A percentile compares a stretch with the other conserved stretches of the same genome.
Conservation (phyloP, 2,797 vertebrate genomes). For the Epinephelus coioides region DNA sequence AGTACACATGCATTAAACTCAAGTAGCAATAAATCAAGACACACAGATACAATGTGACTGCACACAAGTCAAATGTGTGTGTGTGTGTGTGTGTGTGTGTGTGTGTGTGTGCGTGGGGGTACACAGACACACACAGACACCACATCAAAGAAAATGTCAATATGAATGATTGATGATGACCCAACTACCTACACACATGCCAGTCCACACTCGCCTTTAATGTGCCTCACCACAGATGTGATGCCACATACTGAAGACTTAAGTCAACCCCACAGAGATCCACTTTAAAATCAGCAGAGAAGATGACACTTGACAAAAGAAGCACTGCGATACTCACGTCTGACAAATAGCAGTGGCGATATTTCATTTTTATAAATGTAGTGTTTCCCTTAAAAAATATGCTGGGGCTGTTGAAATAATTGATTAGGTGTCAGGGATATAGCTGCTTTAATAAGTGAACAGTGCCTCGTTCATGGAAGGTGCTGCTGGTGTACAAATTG, state of each 20-base stretch:
- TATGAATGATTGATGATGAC: constrained; percentile 79
- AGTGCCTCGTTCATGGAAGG: constrained; percentile 21
- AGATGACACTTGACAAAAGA: constrained; percentile 1
- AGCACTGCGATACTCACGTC: neutral
- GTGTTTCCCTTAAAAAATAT: neutral
- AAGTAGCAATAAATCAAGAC: constrained; percentile 5
- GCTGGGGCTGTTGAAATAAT: constrained; percentile 19
- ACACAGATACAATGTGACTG: neutral
- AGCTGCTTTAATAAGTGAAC: constrained; percentile 42
- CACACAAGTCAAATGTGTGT: constrained; percentile 13
- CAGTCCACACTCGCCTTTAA: constrained; percentile 33
- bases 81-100: constrained; percentile 9
- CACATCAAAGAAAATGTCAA: constrained; percentile 77
- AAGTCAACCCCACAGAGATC: neutral
- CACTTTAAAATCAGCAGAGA: constrained; percentile 3
- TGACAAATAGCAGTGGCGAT: neutral
- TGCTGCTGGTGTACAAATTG: constrained; percentile 35
- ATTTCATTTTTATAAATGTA: neutral
- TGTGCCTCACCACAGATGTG: constrained; percentile 1
- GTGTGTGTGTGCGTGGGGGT: neutral
- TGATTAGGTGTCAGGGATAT: constrained; percentile 24
- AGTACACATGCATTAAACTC: neutral
- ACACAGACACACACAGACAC: constrained; percentile 36
- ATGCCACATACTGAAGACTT: constrained; percentile 1
- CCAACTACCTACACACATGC: constrained; percentile 51